Percentiles rank a stretch among this genome's conserved stretches.
Evolutionary conservation across 2,888 invertebrate species (phyloP).

Genomic region (Ceriagrion tenellum): DNA sequence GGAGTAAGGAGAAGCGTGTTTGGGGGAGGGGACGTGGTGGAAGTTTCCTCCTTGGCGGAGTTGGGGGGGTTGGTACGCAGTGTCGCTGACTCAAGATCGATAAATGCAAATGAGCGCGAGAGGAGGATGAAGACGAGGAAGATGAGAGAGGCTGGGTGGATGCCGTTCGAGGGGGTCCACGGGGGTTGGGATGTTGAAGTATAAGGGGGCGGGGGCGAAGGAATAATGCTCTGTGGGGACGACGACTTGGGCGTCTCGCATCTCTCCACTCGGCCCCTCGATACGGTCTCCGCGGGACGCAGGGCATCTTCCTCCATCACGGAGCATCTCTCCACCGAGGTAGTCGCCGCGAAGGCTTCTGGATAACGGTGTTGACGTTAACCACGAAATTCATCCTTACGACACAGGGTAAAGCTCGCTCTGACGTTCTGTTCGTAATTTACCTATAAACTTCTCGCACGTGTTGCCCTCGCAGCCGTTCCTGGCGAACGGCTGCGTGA

Average conservation of each 20-base stretch:
- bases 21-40: not conserved
- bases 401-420: no score
- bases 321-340: no score
- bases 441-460: no score
- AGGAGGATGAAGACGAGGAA: constrained; percentile 40
- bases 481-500: no score
- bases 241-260: constrained; percentile 31
- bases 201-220: not conserved
- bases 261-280: constrained; percentile 44
- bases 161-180: not conserved
- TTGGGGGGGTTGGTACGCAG: constrained; percentile 28
- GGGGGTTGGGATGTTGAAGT: not conserved
- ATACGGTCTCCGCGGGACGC: constrained; percentile 45
- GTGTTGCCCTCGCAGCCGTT: no score
- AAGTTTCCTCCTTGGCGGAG: not conserved
- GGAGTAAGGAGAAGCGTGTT: not conserved
- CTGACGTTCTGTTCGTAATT: no score
- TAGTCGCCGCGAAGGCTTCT: no score
- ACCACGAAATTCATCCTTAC: no score
- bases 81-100: constrained; percentile 66
- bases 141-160: constrained; percentile 8
- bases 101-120: constrained; percentile 56
- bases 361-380: no score
- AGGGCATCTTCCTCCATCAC: not conserved
- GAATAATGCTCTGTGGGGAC: constrained; percentile 17